phyloP scores from a whole-genome alignment of 2,797 vertebrate genomes.

The Mus caroli region DNA sequence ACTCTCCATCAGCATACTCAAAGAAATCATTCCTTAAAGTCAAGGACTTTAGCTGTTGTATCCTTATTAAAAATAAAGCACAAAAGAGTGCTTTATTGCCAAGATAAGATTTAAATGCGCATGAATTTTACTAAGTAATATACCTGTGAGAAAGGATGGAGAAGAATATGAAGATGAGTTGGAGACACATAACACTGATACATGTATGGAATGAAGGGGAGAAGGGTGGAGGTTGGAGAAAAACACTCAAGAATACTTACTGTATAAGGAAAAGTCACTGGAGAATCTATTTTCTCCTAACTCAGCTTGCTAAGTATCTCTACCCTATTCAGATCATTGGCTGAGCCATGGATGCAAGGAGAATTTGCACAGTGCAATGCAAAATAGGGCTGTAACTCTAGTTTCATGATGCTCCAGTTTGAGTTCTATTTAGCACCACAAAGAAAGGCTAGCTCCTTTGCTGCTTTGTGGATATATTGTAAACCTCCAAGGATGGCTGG shows the following conservation, averaged over 20 bases:
- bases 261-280: neutral
- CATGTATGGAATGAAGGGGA: neutral
- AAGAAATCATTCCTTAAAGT: neutral
- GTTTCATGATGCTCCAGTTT: neutral
- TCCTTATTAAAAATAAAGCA: neutral
- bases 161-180: neutral
- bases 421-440: neutral
- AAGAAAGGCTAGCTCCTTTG: neutral
- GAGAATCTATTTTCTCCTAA: neutral
- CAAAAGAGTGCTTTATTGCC: neutral
- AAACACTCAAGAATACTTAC: neutral
- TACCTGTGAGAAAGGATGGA: neutral
- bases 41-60: neutral
- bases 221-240: neutral
- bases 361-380: neutral
- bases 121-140: neutral
- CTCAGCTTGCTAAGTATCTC: neutral
- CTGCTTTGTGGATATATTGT: neutral
- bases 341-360: neutral
- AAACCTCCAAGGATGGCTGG: neutral
- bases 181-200: neutral
- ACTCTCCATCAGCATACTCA: neutral
- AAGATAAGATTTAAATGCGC: neutral
- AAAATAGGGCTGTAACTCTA: neutral
- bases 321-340: neutral